Percentiles rank a stretch among this genome's conserved stretches.
These are phyloP conservation scores for Strongylocentrotus purpuratus DNA, from an alignment of 35 echinoderm and acorn worm species.

Conservation along the genomic window DNA sequence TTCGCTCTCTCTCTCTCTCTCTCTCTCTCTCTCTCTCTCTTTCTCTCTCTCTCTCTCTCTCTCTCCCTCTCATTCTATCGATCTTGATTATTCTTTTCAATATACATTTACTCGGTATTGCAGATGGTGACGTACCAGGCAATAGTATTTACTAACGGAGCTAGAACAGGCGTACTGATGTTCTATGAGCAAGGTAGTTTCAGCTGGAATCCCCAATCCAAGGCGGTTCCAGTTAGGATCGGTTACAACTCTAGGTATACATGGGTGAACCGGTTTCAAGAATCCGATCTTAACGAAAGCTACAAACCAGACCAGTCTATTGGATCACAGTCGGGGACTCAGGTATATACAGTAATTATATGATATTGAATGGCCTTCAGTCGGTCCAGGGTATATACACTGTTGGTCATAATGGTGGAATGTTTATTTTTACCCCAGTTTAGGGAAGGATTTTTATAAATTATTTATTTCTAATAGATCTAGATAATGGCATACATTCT, in stretches of 20 bases:
- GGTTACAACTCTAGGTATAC: background rate
- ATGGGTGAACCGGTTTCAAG: background rate
- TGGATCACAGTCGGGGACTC: background rate
- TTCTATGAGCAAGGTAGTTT: background rate
- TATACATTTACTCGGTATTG: background rate
- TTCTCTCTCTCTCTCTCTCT: background rate
- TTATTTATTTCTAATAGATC: too few relatives aligned
- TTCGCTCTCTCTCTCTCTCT: too few relatives aligned
- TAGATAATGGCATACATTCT: too few relatives aligned
- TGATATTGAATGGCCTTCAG: too few relatives aligned
- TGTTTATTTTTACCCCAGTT: too few relatives aligned
- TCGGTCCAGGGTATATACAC: too few relatives aligned
- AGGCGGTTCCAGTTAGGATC: background rate
- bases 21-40: too few relatives aligned
- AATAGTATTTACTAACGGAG: background rate
- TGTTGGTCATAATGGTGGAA: too few relatives aligned
- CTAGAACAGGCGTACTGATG: background rate
- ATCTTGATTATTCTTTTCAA: too few relatives aligned
- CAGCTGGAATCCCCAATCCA: background rate
- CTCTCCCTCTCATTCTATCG: background rate
- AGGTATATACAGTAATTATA: background rate
- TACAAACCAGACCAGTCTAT: background rate
- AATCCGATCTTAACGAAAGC: background rate
- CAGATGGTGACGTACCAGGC: background rate
- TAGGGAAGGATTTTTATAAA: too few relatives aligned